phyloP scores from a whole-genome alignment of 2,797 vertebrate species.

The Tangara arthus region DNA sequence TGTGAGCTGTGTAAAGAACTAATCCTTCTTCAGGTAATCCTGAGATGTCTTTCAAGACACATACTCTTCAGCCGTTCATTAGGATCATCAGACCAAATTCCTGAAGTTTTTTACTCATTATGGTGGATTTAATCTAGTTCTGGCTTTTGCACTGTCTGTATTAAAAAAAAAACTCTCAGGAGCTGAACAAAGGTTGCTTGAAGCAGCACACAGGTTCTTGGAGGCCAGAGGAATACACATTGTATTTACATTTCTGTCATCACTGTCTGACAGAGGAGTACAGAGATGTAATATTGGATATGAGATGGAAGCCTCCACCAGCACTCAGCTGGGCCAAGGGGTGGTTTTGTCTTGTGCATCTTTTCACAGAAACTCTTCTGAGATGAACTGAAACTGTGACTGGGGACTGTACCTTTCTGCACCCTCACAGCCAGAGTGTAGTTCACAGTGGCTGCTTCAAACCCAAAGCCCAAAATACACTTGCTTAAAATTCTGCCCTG shows the following conservation, averaged over 20 bases:
- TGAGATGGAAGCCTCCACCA: not conserved
- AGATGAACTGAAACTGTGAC: not conserved
- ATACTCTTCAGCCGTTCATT: conserved; percentile 24
- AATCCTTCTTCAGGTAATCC: conserved; percentile 51
- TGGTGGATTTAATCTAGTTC: conserved; percentile 8
- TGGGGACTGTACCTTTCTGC: not conserved
- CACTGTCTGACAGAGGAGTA: not conserved
- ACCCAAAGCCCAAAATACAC: not conserved
- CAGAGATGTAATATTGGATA: not conserved
- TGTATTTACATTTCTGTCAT: not conserved
- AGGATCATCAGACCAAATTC: conserved; percentile 17
- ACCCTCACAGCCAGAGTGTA: not conserved
- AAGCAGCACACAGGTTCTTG: not conserved
- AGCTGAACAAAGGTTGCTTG: not conserved
- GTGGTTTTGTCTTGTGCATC: not conserved
- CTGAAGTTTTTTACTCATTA: conserved; percentile 10
- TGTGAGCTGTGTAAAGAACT: not conserved
- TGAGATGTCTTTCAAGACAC: conserved; percentile 7
- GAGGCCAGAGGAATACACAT: not conserved
- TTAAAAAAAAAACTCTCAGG: not conserved
- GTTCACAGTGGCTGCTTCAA: not conserved
- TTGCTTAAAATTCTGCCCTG: not conserved
- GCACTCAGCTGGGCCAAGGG: rapidly evolving
- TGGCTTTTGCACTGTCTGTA: not conserved
- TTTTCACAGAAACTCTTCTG: not conserved